Percentiles rank a stretch among this genome's conserved stretches.
Evolutionary conservation across 2,888 invertebrate genomes (phyloP).

Genomic region (Parnassius glacialis): DNA sequence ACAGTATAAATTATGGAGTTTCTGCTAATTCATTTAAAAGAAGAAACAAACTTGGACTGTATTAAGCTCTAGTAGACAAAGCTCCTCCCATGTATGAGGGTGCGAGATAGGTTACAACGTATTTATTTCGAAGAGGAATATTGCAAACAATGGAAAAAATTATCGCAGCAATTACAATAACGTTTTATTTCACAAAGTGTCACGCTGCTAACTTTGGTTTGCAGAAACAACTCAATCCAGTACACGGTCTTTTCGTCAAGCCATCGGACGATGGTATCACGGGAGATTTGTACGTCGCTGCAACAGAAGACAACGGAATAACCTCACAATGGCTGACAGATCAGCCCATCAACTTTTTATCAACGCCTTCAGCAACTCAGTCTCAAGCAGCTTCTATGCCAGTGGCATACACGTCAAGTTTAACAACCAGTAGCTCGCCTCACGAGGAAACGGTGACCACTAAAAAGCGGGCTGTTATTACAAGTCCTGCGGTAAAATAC

Average conservation of each 20-base stretch:
- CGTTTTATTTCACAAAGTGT: slow-evolving; percentile 33
- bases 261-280: slow-evolving; percentile 67
- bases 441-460: slow-evolving; percentile 46
- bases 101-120: not conserved
- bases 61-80: not conserved
- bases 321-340: slow-evolving; percentile 69
- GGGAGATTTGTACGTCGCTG: slow-evolving; percentile 72
- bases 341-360: slow-evolving; percentile 61
- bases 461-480: slow-evolving; percentile 55
- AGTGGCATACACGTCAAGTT: slow-evolving; percentile 39
- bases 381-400: slow-evolving; percentile 37
- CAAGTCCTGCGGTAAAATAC: slow-evolving; percentile 52
- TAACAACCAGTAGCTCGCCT: slow-evolving; percentile 36
- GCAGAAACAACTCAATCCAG: slow-evolving; percentile 57
- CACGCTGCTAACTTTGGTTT: slow-evolving; percentile 45
- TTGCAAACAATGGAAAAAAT: slow-evolving; percentile 15
- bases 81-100: slow-evolving; percentile 14
- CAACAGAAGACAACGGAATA: slow-evolving; percentile 64
- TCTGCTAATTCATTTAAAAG: not conserved
- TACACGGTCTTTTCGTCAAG: slow-evolving; percentile 67
- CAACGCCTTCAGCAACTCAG: slow-evolving; percentile 42
- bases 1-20: slow-evolving; percentile 10
- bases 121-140: not conserved
- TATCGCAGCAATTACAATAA: not conserved
- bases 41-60: not conserved